These are phyloP conservation scores for Mustela erminea DNA, from an alignment of 2,797 vertebrate species.

Conservation along the genomic window DNA sequence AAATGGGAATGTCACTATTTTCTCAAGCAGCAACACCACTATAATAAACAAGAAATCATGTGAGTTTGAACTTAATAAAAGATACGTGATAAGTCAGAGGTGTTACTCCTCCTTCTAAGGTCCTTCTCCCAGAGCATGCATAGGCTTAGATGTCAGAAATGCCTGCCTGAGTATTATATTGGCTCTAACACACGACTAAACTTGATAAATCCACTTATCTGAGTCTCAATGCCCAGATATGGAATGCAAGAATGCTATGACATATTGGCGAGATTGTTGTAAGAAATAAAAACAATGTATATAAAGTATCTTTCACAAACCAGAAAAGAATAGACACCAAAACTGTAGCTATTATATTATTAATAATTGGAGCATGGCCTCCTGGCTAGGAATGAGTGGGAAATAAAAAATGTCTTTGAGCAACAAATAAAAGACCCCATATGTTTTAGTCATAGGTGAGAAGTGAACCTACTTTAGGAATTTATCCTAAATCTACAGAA, in stretches of 20 bases:
- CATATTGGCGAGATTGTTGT: background rate
- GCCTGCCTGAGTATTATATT: background rate
- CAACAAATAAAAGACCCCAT: background rate
- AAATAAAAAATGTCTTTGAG: background rate
- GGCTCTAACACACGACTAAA: background rate
- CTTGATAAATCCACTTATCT: background rate
- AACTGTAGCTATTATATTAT: background rate
- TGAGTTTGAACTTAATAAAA: conserved; percentile 54
- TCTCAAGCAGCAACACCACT: conserved; percentile 29
- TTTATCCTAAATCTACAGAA: background rate
- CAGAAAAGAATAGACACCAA: background rate
- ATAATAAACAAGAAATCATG: conserved; percentile 44
- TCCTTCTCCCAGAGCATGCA: background rate
- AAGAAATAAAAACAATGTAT: conserved; percentile 8
- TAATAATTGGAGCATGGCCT: background rate
- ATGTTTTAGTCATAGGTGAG: background rate
- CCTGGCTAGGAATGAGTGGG: background rate
- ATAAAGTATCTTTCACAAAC: background rate
- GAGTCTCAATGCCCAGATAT: background rate
- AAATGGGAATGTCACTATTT: conserved; percentile 32
- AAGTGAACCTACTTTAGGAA: background rate
- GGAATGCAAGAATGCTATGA: background rate
- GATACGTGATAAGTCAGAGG: background rate
- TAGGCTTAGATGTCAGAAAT: background rate
- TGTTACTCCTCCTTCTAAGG: conserved; percentile 2